Evolutionary conservation across 2,113 vertebrate species (phyloP), one percentile per base, ranked within the genome.

Genomic region (Microtus ochrogaster): DNA sequence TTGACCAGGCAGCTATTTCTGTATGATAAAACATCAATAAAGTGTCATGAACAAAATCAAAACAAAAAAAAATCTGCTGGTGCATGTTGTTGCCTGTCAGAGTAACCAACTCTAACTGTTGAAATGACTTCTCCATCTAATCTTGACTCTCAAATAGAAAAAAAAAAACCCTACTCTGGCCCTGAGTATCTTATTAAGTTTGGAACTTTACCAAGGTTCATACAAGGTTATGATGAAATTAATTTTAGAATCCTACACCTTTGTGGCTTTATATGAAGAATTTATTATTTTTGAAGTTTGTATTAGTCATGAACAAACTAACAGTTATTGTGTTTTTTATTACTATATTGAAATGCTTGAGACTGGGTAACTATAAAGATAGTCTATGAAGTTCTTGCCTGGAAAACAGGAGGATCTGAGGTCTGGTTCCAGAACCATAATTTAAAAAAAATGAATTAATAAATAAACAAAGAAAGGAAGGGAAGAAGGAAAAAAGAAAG

Each of bases 1-100:
- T 95, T 94, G 90, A 44, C 28, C 61, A 76, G 36, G 3, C 52
- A 83, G 5, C 90, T 79, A 94, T 72, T 93, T 84, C 65, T 92
- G 47, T 82, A 47, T 39, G 36, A 78, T 55, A 82, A 68, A 96
- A 91, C 17, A 83, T 47, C 44, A 93, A 68, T 79, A 90, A 44
- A 66, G 4, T 92, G 30, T 24, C 86, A 65, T 47, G 52, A 90
- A 52, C 9, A 91, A 85, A 74, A 74, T 74, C 28, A 91, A 77
- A 94, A 44, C 6, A 58, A 84, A 66, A 72, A n/a, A n/a, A n/a
- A n/a, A n/a, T n/a, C n/a, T 26, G 44, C 3, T 10, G 24, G 65
- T 41, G 47, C 9, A 2, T 47, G n/a, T 41, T 73, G 41, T 14
- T 72, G 30, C 36, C 10, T 36, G 47, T 41, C 47, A 41, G 6